Evolutionary conservation across 2,797 vertebrate genomes (phyloP).

Genomic region (Limnodromus scolopaceus): DNA sequence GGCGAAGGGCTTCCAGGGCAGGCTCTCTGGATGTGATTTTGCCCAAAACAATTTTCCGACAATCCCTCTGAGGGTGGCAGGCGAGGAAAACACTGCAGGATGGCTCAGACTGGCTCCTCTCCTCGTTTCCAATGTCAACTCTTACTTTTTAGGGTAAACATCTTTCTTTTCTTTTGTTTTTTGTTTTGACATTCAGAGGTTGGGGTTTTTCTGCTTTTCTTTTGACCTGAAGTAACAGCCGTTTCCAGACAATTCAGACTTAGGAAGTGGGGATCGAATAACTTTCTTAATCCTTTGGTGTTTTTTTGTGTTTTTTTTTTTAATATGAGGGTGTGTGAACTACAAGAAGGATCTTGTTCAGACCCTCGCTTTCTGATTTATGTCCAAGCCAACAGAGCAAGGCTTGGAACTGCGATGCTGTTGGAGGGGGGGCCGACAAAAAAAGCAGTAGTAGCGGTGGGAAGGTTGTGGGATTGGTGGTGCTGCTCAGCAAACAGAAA

Average conservation of each 20-base stretch:
- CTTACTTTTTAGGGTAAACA: neutral
- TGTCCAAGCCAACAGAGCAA: neutral
- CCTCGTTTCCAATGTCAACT: fast-evolving
- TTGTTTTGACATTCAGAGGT: neutral
- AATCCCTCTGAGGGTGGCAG: fast-evolving
- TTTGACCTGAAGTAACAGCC: neutral
- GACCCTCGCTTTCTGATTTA: neutral
- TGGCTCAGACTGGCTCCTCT: neutral
- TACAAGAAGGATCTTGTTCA: conserved; percentile 50
- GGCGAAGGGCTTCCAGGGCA: neutral
- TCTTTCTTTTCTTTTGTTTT: neutral
- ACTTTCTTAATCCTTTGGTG: conserved; percentile 10
- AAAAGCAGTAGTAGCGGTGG: neutral
- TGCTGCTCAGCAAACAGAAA: conserved; percentile 58
- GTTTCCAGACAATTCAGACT: conserved; percentile 10
- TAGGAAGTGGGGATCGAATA: conserved; percentile 17
- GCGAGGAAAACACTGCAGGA: neutral
- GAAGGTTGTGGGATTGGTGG: conserved; percentile 36
- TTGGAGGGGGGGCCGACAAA: neutral
- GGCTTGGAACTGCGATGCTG: neutral
- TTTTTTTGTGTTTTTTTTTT: neutral
- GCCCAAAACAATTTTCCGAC: neutral
- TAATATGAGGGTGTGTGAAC: neutral
- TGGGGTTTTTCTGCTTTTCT: neutral
- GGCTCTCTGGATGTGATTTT: neutral